phyloP scores from a whole-genome alignment of 2,888 invertebrate genomes.

The Mythimna albipuncta region DNA sequence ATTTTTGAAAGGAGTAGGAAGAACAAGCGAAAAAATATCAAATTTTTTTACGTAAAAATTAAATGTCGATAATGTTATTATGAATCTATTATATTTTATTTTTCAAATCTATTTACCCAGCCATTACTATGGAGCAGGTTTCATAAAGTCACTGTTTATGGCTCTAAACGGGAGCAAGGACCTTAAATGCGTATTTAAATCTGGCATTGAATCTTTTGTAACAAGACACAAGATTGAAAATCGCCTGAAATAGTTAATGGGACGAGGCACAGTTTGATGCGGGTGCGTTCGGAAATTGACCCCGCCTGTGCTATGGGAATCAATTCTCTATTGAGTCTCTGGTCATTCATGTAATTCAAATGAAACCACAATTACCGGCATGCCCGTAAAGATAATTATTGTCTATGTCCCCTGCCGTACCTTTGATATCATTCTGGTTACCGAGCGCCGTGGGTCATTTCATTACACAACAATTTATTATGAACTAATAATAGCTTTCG shows the following conservation, averaged over 20 bases:
- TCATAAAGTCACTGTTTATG: too few relatives aligned
- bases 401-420: constrained; percentile 10
- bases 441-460: neutral
- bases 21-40: too few relatives aligned
- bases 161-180: too few relatives aligned
- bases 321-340: constrained; percentile 59
- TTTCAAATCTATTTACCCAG: too few relatives aligned
- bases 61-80: too few relatives aligned
- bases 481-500: too few relatives aligned
- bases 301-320: constrained; percentile 69
- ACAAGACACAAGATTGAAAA: constrained; percentile 64
- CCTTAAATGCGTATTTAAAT: constrained; percentile 49
- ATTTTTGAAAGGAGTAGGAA: too few relatives aligned
- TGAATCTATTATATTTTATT: too few relatives aligned
- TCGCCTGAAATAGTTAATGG: constrained; percentile 53
- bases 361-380: constrained; percentile 49
- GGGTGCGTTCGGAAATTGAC: constrained; percentile 80
- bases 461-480: constrained; percentile 3
- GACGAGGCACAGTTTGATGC: constrained; percentile 67
- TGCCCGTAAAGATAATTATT: constrained; percentile 41
- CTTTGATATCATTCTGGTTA: constrained; percentile 21
- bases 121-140: too few relatives aligned
- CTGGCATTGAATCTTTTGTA: constrained; percentile 65
- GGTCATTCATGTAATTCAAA: constrained; percentile 61
- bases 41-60: too few relatives aligned